Evolutionary conservation across 2,888 invertebrate genomes (phyloP).

Genomic region (Auanema sp.): DNA sequence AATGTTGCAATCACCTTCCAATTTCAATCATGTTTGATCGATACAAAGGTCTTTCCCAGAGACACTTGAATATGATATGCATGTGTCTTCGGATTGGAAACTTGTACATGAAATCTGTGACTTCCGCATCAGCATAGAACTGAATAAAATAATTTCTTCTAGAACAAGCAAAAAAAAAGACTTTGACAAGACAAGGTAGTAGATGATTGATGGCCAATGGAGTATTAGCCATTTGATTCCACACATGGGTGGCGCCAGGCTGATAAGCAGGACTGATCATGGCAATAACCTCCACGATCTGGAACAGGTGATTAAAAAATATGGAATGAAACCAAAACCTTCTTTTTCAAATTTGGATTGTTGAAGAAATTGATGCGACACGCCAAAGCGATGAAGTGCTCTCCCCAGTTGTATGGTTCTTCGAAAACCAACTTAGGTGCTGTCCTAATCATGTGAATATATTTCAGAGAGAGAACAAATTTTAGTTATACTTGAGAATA

Average conservation of each 20-base stretch:
- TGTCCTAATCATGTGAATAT: conserved; percentile 70
- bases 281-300: conserved; percentile 51
- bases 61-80: conserved; percentile 82
- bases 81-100: conserved; percentile 97
- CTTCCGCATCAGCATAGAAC: conserved; percentile 79
- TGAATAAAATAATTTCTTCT: not conserved
- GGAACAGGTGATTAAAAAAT: conserved; percentile 2
- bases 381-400: conserved; percentile 84
- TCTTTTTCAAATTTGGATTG: conserved; percentile 95
- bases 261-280: conserved; percentile 34
- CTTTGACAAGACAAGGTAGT: conserved; percentile 86
- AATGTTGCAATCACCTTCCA: conserved; percentile 71
- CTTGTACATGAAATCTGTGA: conserved; percentile 93
- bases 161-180: not conserved
- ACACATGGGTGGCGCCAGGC: conserved; percentile 23
- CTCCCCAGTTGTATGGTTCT: conserved; percentile 70
- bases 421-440: conserved; percentile 71
- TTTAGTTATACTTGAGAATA: conserved; percentile 76
- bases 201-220: conserved; percentile 80
- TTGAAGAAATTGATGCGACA: conserved; percentile 87
- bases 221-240: conserved; percentile 29
- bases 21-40: conserved; percentile 84
- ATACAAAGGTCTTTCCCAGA: conserved; percentile 91
- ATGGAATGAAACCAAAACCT: conserved; percentile 66
- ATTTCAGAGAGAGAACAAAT: not conserved